Evolutionary conservation across 2,797 vertebrate species (phyloP).

Genomic region (Pangasius sanitwongsei): DNA sequence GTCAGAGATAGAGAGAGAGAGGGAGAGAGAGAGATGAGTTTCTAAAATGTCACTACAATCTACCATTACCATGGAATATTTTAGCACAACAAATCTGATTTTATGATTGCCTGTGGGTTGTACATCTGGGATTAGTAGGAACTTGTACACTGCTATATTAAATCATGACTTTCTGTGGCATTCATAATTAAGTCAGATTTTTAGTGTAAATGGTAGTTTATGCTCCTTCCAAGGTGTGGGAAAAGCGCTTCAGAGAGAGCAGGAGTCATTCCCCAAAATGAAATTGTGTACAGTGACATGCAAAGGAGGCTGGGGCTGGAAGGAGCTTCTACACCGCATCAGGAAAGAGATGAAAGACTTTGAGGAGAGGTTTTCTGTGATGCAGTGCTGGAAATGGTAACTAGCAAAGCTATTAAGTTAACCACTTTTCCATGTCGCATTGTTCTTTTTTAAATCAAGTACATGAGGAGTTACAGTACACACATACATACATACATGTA

Average conservation of each 20-base stretch:
- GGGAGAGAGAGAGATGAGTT: background rate
- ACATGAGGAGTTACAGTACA: background rate
- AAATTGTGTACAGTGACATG: background rate
- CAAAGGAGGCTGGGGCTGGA: background rate
- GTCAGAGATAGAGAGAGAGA: background rate
- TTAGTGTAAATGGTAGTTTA: slow-evolving; percentile 4
- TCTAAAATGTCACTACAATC: background rate
- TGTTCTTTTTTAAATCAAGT: background rate
- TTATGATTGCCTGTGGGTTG: background rate
- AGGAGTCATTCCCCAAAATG: background rate
- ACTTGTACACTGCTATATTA: background rate
- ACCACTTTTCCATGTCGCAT: background rate
- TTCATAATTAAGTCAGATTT: background rate
- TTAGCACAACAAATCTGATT: background rate
- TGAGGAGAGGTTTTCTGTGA: background rate
- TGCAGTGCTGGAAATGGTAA: background rate
- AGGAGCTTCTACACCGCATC: background rate
- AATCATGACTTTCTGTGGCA: background rate
- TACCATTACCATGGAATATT: background rate
- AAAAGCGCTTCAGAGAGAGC: background rate
- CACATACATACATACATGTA: background rate
- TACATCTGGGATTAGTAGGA: background rate
- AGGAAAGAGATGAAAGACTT: background rate
- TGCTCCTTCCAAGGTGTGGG: background rate
- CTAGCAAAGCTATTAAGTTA: background rate